These are phyloP conservation scores for Lithophane ornitopus DNA, from an alignment of 2,888 invertebrate species.

Conservation along the genomic window DNA sequence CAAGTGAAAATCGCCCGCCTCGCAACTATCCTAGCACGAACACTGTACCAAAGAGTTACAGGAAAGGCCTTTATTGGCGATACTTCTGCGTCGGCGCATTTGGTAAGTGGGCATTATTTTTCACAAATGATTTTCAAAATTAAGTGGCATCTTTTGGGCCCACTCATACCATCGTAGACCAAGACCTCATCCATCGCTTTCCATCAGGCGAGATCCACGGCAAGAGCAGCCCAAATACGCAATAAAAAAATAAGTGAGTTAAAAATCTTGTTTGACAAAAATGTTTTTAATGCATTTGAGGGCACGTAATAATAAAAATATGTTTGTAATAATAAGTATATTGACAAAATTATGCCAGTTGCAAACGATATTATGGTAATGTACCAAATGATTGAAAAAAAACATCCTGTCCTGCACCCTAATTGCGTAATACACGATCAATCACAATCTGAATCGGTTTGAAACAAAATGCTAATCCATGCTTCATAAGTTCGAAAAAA, in stretches of 20 bases:
- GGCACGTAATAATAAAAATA: not conserved
- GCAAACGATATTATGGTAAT: not conserved
- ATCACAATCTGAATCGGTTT: too few species aligned
- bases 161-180: not conserved
- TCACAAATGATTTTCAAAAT: not conserved
- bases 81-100: constrained; percentile 82
- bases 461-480: too few species aligned
- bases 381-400: too few species aligned
- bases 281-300: not conserved
- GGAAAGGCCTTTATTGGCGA: constrained; percentile 83
- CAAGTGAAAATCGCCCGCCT: constrained; percentile 92
- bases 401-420: too few species aligned
- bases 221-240: not conserved
- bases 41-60: constrained; percentile 92
- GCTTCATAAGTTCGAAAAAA: too few species aligned
- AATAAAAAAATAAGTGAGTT: not conserved
- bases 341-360: not conserved
- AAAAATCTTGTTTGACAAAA: not conserved
- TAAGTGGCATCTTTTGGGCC: not conserved
- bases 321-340: too few species aligned
- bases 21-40: constrained; percentile 92
- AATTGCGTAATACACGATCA: too few species aligned
- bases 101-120: constrained; percentile 74
- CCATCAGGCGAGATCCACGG: not conserved
- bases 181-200: not conserved